These are phyloP conservation scores for Thymelicus lineola DNA, from an alignment of 2,888 invertebrate species.

Conservation along the genomic window DNA sequence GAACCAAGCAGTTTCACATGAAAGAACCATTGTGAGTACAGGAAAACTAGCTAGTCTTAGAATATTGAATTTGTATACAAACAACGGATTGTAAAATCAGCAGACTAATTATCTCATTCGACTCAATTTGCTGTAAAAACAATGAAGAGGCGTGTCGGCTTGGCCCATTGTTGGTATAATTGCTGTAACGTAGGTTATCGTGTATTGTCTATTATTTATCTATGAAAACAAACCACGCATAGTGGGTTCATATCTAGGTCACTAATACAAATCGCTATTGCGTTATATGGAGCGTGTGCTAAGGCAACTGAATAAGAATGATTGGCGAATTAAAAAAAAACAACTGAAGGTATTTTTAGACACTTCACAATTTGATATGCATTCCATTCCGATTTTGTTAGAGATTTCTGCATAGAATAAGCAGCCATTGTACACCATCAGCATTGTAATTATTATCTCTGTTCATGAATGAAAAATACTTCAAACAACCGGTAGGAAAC, in stretches of 20 bases:
- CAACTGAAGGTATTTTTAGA: too few relatives aligned
- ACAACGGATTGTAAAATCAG: slow-evolving; percentile 11
- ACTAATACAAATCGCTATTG: slow-evolving; percentile 9
- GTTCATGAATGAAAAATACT: background rate
- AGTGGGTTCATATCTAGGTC: slow-evolving; percentile 29
- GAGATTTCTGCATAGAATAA: background rate
- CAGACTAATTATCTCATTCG: slow-evolving; percentile 19
- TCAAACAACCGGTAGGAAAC: background rate
- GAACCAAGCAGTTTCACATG: too few relatives aligned
- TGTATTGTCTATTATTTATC: slow-evolving; percentile 37
- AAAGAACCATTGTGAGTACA: too few relatives aligned
- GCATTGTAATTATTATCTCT: background rate
- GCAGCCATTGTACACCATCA: background rate
- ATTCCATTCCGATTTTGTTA: too few relatives aligned
- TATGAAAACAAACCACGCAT: slow-evolving; percentile 25
- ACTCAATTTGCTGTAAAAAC: slow-evolving; percentile 22
- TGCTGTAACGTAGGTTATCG: slow-evolving; percentile 26
- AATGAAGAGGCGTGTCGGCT: slow-evolving; percentile 29
- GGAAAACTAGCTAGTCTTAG: too few relatives aligned
- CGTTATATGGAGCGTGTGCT: slow-evolving; percentile 12
- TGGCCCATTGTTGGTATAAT: slow-evolving; percentile 27
- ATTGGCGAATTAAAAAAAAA: too few relatives aligned
- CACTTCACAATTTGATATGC: too few relatives aligned
- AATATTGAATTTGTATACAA: background rate
- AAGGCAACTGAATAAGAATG: background rate